phyloP scores from a whole-genome alignment of 2,888 invertebrate species.

The Cactoblastis cactorum region DNA sequence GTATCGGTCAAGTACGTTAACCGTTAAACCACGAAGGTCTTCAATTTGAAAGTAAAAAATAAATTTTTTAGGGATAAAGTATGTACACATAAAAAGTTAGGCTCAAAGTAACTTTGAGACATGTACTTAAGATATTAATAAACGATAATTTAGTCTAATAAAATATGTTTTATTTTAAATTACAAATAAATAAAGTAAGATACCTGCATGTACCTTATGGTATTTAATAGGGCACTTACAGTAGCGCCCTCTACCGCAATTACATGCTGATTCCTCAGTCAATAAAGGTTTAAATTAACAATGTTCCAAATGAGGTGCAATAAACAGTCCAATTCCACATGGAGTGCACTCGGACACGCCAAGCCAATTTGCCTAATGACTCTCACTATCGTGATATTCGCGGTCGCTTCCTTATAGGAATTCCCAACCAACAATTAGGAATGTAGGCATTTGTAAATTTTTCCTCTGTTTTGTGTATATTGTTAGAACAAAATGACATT shows the following conservation, averaged over 20 bases:
- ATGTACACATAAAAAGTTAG: too few relatives aligned
- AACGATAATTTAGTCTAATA: too few relatives aligned
- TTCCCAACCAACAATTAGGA: constrained; percentile 9
- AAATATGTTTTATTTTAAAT: too few relatives aligned
- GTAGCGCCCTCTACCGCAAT: background rate
- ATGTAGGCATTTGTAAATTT: background rate
- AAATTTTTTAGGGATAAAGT: too few relatives aligned
- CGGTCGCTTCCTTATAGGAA: constrained; percentile 18
- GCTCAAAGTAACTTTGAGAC: too few relatives aligned
- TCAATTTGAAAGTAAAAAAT: too few relatives aligned
- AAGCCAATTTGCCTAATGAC: constrained; percentile 44
- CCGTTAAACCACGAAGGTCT: too few relatives aligned
- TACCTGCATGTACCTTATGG: too few relatives aligned
- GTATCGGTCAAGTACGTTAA: too few relatives aligned
- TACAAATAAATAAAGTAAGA: too few relatives aligned
- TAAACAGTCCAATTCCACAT: constrained; percentile 21
- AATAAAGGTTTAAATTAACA: constrained; percentile 17
- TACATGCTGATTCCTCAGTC: background rate
- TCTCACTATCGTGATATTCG: constrained; percentile 30
- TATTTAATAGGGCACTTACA: too few relatives aligned
- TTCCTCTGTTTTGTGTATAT: background rate
- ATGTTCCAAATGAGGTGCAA: constrained; percentile 25
- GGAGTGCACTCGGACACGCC: constrained; percentile 20
- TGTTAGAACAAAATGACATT: background rate
- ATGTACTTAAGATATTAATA: too few relatives aligned